Percentiles rank a stretch among this genome's conserved stretches.
Evolutionary conservation across 2,888 invertebrate species (phyloP).

Genomic region (Andrena bucephala): DNA sequence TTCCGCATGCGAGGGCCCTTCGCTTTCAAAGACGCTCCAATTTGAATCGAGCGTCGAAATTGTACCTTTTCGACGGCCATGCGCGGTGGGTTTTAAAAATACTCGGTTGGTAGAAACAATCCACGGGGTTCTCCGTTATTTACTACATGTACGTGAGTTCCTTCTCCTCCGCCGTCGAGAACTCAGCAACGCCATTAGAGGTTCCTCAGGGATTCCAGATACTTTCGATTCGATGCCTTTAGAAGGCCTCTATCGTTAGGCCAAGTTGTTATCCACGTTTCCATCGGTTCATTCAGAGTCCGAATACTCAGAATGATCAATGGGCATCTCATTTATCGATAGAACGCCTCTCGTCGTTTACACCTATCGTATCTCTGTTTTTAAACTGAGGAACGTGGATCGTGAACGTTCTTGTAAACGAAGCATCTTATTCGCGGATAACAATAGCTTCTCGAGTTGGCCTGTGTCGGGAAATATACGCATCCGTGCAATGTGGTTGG

Average conservation of each 20-base stretch:
- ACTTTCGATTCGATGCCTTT: not conserved
- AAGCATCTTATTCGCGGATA: conserved; percentile 7
- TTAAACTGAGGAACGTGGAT: not conserved
- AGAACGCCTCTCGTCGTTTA: too few relatives aligned
- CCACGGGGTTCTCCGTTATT: not conserved
- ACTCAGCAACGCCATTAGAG: not conserved
- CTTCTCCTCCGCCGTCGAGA: too few relatives aligned
- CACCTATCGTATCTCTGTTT: not conserved
- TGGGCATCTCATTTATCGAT: not conserved
- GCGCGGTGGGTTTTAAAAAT: not conserved
- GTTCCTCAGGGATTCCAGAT: not conserved
- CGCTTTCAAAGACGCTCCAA: not conserved
- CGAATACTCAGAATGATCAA: not conserved
- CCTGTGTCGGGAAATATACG: conserved; percentile 23
- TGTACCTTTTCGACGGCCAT: not conserved
- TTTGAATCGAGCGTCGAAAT: not conserved
- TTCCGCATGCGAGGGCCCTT: not conserved
- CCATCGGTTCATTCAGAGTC: not conserved
- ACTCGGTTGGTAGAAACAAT: conserved; percentile 24
- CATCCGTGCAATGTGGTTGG: not conserved
- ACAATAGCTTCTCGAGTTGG: conserved; percentile 25
- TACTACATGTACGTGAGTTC: not conserved
- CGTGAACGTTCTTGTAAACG: not conserved
- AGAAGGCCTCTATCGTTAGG: conserved; percentile 29
- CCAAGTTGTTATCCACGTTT: conserved; percentile 23